These are phyloP conservation scores for Murina feae DNA, from an alignment of 2,113 vertebrate species.

Conservation along the genomic window DNA sequence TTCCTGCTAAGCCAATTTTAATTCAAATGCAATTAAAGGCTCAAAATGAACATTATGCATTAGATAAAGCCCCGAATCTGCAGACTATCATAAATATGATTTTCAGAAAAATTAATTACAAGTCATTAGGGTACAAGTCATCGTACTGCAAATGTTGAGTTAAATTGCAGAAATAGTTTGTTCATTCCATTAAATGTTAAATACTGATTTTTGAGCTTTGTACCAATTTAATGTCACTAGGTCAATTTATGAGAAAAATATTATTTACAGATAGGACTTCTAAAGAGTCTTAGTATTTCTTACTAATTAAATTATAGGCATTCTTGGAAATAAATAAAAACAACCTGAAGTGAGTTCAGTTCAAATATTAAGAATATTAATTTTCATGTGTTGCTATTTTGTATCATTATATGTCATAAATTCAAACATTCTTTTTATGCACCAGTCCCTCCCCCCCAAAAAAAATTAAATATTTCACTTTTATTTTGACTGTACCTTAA, in stretches of 20 bases:
- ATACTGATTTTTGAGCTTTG: slow-evolving; percentile 87
- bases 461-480: slow-evolving; percentile 4
- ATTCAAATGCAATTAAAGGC: slow-evolving; percentile 96
- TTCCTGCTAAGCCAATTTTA: slow-evolving; percentile 94
- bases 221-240: slow-evolving; percentile 83
- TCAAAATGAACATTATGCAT: slow-evolving; percentile 96
- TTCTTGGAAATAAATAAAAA: slow-evolving; percentile 66
- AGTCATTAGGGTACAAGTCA: slow-evolving; percentile 94
- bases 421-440: neutral
- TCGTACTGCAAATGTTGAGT: slow-evolving; percentile 91
- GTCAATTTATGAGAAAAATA: slow-evolving; percentile 81
- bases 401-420: neutral
- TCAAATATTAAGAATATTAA: slow-evolving; percentile 55
- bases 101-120: slow-evolving; percentile 94
- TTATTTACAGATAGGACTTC: slow-evolving; percentile 73
- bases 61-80: slow-evolving; percentile 91
- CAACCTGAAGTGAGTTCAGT: slow-evolving; percentile 53
- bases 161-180: slow-evolving; percentile 91
- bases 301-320: slow-evolving; percentile 70
- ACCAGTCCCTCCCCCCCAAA: neutral
- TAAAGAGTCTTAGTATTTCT: slow-evolving; percentile 60
- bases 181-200: slow-evolving; percentile 91
- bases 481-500: neutral
- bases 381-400: slow-evolving; percentile 43
- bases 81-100: slow-evolving; percentile 91